phyloP scores from a whole-genome alignment of 2,113 vertebrate species.

The Scolopax mira region DNA sequence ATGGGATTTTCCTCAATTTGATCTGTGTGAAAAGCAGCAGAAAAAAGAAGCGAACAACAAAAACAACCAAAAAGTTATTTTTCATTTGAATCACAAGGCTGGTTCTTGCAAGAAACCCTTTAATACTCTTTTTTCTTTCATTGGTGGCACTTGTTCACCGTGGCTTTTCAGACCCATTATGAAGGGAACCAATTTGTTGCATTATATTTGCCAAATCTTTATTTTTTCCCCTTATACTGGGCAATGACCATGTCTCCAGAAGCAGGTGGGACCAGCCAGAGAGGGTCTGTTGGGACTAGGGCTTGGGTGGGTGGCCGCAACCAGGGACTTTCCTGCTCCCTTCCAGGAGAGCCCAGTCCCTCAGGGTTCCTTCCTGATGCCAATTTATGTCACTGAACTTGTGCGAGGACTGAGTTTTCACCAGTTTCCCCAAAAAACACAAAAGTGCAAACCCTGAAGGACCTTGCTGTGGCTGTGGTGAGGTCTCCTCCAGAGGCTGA shows the following conservation, averaged over 20 bases:
- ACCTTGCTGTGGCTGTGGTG: background rate
- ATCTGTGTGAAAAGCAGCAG: too few species aligned
- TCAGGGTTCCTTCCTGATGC: accelerated
- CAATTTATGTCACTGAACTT: background rate
- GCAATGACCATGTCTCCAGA: background rate
- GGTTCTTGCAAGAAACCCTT: background rate
- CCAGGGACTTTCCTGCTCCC: too few species aligned
- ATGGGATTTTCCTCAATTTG: too few species aligned
- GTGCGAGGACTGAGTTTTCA: background rate
- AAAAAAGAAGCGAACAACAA: too few species aligned
- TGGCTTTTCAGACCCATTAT: background rate
- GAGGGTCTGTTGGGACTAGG: background rate
- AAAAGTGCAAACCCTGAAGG: background rate
- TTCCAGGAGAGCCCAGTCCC: background rate
- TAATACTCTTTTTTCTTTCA: background rate
- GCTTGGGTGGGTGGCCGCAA: background rate
- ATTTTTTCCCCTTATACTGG: background rate
- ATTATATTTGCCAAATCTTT: background rate
- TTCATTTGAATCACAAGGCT: background rate
- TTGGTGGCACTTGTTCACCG: background rate
- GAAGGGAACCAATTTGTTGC: background rate
- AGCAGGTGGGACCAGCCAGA: too few species aligned
- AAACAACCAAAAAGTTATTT: too few species aligned
- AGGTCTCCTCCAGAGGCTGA: background rate
- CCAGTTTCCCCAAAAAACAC: background rate